Evolutionary conservation across 1,140 invertebrate genomes (phyloP).

Genomic region (Drosophila ambigua): DNA sequence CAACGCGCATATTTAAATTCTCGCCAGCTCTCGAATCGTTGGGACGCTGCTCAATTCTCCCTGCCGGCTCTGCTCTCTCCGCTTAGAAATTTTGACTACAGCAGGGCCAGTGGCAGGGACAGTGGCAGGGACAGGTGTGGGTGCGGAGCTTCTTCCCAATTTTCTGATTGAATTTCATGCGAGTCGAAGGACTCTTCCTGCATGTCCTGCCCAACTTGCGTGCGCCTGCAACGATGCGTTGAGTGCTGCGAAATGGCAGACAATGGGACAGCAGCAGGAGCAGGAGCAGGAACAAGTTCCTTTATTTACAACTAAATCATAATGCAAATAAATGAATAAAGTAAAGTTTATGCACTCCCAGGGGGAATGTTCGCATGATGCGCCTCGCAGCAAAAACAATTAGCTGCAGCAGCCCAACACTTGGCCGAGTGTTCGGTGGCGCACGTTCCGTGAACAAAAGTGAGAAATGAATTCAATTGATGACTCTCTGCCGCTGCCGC

Average conservation of each 20-base stretch:
- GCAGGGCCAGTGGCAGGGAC: not conserved
- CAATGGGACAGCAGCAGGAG: no score
- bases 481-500: not conserved
- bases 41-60: not conserved
- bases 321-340: no score
- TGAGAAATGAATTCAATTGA: constrained; percentile 16
- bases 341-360: no score
- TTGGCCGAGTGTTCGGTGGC: no score
- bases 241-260: not conserved
- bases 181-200: constrained; percentile 10
- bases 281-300: no score
- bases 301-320: no score
- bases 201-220: constrained; percentile 18
- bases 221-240: not conserved
- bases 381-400: no score
- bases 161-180: constrained; percentile 40
- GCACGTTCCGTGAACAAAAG: not conserved
- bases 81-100: constrained; percentile 8
- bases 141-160: not conserved
- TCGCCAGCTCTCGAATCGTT: constrained; percentile 45
- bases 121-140: no score
- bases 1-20: constrained; percentile 75
- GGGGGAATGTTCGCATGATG: no score
- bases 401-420: no score
- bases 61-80: constrained; percentile 10